Evolutionary conservation across 2,888 invertebrate genomes (phyloP).

Genomic region (Tubulanus polymorphus): DNA sequence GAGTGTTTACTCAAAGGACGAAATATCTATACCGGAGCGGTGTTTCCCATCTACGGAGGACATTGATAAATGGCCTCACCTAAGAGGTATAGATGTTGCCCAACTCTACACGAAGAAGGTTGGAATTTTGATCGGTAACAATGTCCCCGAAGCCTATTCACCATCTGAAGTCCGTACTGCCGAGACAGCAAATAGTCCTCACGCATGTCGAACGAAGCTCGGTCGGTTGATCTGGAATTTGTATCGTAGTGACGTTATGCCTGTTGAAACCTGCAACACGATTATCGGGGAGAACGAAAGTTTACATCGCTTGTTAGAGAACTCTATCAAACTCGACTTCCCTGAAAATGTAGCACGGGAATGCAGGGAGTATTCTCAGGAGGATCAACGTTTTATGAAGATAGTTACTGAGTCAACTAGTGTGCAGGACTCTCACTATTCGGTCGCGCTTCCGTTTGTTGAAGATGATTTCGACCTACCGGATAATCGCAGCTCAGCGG

Average conservation of each 20-base stretch:
- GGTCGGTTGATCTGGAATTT: conserved; percentile 5
- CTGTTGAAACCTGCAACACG: no score
- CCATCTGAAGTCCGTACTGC: neutral
- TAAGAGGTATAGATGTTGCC: neutral
- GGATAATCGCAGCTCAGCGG: neutral
- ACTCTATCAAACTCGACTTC: neutral
- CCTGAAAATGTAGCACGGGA: no score
- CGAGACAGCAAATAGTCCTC: neutral
- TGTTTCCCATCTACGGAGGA: neutral
- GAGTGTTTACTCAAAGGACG: neutral
- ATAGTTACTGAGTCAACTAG: neutral
- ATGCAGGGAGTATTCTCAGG: no score
- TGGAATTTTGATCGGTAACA: neutral
- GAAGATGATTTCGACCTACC: neutral
- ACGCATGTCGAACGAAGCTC: neutral
- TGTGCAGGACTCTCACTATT: neutral
- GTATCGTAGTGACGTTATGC: no score
- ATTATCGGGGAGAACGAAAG: no score
- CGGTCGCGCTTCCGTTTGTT: neutral
- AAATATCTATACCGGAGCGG: neutral
- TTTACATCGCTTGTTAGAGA: no score
- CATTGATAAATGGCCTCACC: neutral
- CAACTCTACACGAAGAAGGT: neutral
- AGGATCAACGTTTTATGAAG: neutral
- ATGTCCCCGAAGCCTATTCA: conserved; percentile 1